phyloP scores from a whole-genome alignment of 2,888 invertebrate genomes.

The Helleia helle region DNA sequence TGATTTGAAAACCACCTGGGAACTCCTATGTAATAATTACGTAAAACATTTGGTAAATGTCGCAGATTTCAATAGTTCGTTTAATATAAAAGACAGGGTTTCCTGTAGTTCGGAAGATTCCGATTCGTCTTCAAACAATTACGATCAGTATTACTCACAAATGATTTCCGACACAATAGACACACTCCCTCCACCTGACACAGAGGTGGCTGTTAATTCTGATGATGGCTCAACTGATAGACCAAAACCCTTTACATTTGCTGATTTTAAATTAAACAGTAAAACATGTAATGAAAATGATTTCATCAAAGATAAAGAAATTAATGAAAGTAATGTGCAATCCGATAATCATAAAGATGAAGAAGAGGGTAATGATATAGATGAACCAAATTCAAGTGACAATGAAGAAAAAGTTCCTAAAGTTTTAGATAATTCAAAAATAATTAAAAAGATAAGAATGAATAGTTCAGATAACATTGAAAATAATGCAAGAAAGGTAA shows the following conservation, averaged over 20 bases:
- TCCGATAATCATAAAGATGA: conserved; percentile 16
- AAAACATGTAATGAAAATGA: conserved; percentile 28
- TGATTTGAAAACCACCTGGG: conserved; percentile 76
- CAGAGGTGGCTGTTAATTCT: conserved; percentile 13
- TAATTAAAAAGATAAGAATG: conserved; percentile 11
- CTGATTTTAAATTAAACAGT: conserved; percentile 69
- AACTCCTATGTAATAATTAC: conserved; percentile 73
- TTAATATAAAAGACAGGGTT: conserved; percentile 41
- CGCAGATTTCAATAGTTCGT: conserved; percentile 53
- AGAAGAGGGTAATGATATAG: conserved; percentile 32
- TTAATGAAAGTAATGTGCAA: conserved; percentile 11
- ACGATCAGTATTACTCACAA: conserved; percentile 46
- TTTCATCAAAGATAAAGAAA: conserved; percentile 18
- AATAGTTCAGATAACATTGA: conserved; percentile 35
- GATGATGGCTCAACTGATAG: conserved; percentile 29
- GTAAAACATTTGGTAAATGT: conserved; percentile 58
- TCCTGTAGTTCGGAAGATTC: conserved; percentile 55
- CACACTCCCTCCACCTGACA: conserved; percentile 7
- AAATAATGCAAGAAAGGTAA: conserved; percentile 46
- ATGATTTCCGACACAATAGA: conserved; percentile 20
- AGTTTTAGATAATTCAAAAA: neutral
- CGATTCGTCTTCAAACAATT: conserved; percentile 54
- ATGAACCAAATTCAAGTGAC: conserved; percentile 8
- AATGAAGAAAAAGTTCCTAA: conserved; percentile 9
- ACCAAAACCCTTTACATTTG: conserved; percentile 69